A percentile compares a stretch with the other conserved stretches of the same genome.
These are phyloP conservation scores for Chaetodon auriga DNA, from an alignment of 2,113 vertebrate genomes.

Conservation along the genomic window DNA sequence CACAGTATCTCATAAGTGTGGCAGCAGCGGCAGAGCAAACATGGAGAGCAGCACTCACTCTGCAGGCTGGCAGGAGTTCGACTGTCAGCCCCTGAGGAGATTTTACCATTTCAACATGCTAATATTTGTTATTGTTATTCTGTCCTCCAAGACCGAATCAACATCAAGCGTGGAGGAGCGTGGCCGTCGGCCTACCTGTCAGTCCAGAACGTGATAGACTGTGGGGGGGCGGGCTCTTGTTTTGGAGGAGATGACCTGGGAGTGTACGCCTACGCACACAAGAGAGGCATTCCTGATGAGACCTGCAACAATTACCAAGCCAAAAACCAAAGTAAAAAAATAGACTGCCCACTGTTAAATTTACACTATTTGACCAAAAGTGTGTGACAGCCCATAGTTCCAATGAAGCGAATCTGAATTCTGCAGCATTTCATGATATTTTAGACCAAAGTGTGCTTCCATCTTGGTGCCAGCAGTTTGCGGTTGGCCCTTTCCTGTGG, in stretches of 20 bases:
- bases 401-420: neutral
- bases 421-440: neutral
- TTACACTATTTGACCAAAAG: neutral
- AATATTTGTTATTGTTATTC: neutral
- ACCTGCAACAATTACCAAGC: slow-evolving; percentile 99
- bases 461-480: neutral
- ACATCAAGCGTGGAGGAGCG: slow-evolving; percentile 92
- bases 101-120: neutral
- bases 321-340: slow-evolving; percentile 89
- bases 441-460: neutral
- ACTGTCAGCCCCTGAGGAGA: neutral
- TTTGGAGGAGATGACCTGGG: slow-evolving; percentile 90
- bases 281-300: slow-evolving; percentile 92
- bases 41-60: neutral
- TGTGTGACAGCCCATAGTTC: neutral
- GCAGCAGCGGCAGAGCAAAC: neutral
- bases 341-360: neutral
- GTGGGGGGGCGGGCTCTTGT: slow-evolving; percentile 89
- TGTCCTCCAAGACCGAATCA: slow-evolving; percentile 90
- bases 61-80: neutral
- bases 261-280: slow-evolving; percentile 91
- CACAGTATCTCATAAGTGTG: neutral
- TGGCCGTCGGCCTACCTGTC: slow-evolving; percentile 96
- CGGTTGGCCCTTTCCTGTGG: no score
- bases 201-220: slow-evolving; percentile 95